Conservation (phyloP, 2,888 invertebrate species). For the Athripsodes cinereus region DNA sequence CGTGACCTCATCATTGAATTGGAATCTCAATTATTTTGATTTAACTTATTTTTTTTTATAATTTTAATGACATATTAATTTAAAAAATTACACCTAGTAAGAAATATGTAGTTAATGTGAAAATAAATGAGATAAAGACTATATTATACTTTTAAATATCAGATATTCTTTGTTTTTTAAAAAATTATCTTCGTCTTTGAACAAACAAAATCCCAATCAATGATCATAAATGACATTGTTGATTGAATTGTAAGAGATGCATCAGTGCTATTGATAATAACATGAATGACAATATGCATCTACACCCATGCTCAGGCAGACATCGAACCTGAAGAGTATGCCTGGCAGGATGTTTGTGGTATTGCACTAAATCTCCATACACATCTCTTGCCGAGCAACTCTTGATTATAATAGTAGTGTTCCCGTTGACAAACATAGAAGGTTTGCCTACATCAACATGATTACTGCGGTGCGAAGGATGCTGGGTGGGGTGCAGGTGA, state of each 20-base stretch:
- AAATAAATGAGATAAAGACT: too few species aligned
- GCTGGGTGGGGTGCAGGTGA: constrained; percentile 31
- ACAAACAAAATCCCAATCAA: too few species aligned
- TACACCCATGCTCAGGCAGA: constrained; percentile 5
- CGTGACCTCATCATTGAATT: too few species aligned
- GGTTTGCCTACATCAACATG: constrained; percentile 44
- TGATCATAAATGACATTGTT: too few species aligned
- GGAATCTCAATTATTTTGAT: too few species aligned
- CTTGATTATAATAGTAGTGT: constrained; percentile 32
- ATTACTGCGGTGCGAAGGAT: constrained; percentile 33
- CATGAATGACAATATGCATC: background rate
- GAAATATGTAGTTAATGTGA: too few species aligned
- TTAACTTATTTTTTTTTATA: too few species aligned
- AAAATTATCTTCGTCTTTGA: too few species aligned
- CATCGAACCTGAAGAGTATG: constrained; percentile 23
- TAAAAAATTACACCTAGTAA: too few species aligned
- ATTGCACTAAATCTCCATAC: constrained; percentile 44
- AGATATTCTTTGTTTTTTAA: too few species aligned
- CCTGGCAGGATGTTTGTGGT: constrained; percentile 43
- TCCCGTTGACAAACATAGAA: constrained; percentile 48
- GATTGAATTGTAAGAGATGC: background rate
- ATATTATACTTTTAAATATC: too few species aligned
- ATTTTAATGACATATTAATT: too few species aligned
- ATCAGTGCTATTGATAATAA: background rate
- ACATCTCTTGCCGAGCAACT: constrained; percentile 31